Conservation (phyloP, 2,888 invertebrate genomes). For the Margaritifera margaritifera region DNA sequence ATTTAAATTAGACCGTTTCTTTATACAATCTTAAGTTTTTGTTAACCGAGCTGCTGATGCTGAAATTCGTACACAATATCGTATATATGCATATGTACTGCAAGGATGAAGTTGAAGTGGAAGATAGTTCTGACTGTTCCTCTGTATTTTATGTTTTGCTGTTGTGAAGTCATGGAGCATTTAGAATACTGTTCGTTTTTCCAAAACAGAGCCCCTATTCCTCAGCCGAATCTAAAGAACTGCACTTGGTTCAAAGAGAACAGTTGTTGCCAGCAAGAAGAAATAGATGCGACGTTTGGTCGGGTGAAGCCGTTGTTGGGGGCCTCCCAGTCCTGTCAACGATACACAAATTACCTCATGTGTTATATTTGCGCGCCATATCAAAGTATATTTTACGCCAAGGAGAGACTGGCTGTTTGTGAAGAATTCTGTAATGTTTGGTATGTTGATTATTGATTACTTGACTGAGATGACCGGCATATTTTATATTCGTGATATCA, state of each 20-base stretch:
- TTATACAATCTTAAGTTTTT: too few relatives aligned
- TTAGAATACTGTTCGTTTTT: conserved; percentile 71
- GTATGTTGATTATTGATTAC: conserved; percentile 39
- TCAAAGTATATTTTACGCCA: conserved; percentile 69
- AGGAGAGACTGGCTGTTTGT: conserved; percentile 71
- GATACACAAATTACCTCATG: conserved; percentile 72
- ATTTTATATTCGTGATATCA: too few relatives aligned
- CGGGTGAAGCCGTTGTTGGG: conserved; percentile 72
- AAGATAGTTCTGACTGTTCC: too few relatives aligned
- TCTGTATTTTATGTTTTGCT: neutral
- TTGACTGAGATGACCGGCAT: too few relatives aligned
- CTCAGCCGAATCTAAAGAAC: conserved; percentile 70
- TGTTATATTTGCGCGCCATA: conserved; percentile 73
- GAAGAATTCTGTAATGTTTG: conserved; percentile 70
- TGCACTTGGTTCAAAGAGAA: conserved; percentile 73
- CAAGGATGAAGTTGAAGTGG: too few relatives aligned
- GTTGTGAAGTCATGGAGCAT: neutral
- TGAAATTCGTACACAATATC: too few relatives aligned
- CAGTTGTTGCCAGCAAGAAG: conserved; percentile 72
- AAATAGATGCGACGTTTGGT: conserved; percentile 71
- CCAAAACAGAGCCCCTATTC: conserved; percentile 70
- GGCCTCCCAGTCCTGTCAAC: conserved; percentile 69
- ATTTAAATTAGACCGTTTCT: too few relatives aligned
- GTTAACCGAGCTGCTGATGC: too few relatives aligned
- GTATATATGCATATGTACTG: too few relatives aligned